Percentiles rank a stretch among this genome's conserved stretches.
These are phyloP conservation scores for Saccostrea cuccullata DNA, from an alignment of 1,140 invertebrate genomes.

Conservation along the genomic window DNA sequence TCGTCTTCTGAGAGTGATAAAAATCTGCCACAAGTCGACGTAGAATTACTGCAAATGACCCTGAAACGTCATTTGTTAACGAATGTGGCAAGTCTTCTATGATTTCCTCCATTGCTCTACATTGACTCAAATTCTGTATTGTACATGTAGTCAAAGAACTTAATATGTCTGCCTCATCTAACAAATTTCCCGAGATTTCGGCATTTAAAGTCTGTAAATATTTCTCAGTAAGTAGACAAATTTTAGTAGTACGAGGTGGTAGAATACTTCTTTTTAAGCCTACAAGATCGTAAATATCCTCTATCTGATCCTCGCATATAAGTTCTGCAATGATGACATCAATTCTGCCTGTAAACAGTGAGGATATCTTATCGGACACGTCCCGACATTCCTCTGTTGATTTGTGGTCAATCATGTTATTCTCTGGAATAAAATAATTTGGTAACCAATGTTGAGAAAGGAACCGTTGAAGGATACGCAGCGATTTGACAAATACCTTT, in stretches of 20 bases:
- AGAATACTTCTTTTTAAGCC: not conserved
- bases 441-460: not conserved
- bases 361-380: not conserved
- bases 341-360: not conserved
- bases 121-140: not conserved
- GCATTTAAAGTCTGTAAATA: not conserved
- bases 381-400: not conserved
- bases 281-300: not conserved
- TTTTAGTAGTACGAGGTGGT: not conserved
- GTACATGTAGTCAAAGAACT: not conserved
- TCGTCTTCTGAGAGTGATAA: not conserved
- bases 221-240: not conserved
- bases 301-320: not conserved
- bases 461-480: not conserved
- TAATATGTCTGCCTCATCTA: not conserved
- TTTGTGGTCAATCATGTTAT: not conserved
- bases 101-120: not conserved
- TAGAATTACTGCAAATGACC: not conserved
- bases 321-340: not conserved
- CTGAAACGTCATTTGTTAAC: not conserved
- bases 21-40: not conserved
- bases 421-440: constrained; percentile 15
- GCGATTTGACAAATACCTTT: not conserved
- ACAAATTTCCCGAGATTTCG: not conserved
- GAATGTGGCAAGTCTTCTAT: not conserved